Conservation (phyloP, 35 echinoderm and acorn worm genomes). For the Holothuria glaberrima region DNA sequence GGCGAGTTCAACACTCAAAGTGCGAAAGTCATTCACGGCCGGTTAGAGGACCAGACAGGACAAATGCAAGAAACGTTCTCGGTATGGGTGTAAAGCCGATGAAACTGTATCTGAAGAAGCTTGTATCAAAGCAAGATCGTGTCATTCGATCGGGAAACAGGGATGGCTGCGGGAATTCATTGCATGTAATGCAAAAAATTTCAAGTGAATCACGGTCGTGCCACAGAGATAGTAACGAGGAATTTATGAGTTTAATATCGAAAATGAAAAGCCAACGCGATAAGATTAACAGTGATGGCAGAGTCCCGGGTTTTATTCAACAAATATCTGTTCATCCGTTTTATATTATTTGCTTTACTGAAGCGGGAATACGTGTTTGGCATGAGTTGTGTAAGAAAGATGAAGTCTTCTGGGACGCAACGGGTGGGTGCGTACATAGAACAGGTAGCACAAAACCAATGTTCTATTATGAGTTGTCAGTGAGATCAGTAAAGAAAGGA, state of each 20-base stretch:
- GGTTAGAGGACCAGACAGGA: not conserved
- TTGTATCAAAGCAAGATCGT: not conserved
- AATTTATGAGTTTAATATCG: constrained; percentile 15
- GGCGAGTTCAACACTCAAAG: not conserved
- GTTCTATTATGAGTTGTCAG: constrained; percentile 30
- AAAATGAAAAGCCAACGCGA: not conserved
- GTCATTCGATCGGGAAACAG: constrained; percentile 8
- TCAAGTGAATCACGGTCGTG: constrained; percentile 7
- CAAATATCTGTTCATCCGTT: not conserved
- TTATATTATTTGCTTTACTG: constrained; percentile 35
- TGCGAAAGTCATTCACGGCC: not conserved
- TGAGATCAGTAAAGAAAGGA: not conserved
- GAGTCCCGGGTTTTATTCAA: constrained; percentile 32
- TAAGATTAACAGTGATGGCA: not conserved
- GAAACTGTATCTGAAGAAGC: not conserved
- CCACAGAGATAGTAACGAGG: not conserved
- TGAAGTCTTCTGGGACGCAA: constrained; percentile 33
- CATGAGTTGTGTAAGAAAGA: constrained; percentile 30
- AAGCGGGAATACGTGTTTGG: constrained; percentile 28
- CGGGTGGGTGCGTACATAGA: constrained; percentile 1
- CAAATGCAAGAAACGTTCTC: not conserved
- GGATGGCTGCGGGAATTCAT: not conserved
- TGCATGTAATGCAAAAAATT: constrained; percentile 44
- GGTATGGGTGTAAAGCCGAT: not conserved
- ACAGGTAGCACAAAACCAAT: not conserved